These are phyloP conservation scores for Orthosia cruda DNA, from an alignment of 2,888 invertebrate genomes.

Conservation along the genomic window DNA sequence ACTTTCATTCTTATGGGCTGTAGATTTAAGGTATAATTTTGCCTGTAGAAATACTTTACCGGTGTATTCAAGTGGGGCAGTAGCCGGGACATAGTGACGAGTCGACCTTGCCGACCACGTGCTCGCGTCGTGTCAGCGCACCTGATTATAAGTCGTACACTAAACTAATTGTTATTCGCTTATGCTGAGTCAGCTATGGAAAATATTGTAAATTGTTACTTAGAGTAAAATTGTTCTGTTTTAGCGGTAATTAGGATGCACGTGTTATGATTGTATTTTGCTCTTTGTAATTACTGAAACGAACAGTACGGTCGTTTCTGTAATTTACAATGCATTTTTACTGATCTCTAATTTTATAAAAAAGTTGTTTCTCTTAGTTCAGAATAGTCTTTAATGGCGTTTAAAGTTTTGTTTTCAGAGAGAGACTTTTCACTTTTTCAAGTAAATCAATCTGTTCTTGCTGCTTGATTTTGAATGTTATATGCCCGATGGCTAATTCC, in stretches of 20 bases:
- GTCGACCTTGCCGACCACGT: constrained; percentile 85
- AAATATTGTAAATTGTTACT: constrained; percentile 23
- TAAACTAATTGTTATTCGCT: constrained; percentile 32
- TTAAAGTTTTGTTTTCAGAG: too few species aligned
- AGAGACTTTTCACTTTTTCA: too few species aligned
- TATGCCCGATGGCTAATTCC: too few species aligned
- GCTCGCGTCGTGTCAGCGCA: constrained; percentile 75
- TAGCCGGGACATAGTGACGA: constrained; percentile 69
- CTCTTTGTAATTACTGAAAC: too few species aligned
- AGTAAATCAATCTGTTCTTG: too few species aligned
- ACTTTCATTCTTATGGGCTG: constrained; percentile 24
- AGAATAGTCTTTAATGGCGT: too few species aligned
- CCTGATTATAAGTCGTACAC: constrained; percentile 49
- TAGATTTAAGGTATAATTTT: constrained; percentile 49
- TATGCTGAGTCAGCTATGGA: constrained; percentile 41
- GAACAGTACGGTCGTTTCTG: too few species aligned
- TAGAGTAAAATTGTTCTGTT: neutral
- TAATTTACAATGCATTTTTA: too few species aligned
- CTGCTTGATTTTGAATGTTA: too few species aligned
- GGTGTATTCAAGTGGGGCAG: constrained; percentile 64
- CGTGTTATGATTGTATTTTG: neutral
- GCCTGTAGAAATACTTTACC: constrained; percentile 36
- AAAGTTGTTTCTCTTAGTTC: too few species aligned
- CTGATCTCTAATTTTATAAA: too few species aligned
- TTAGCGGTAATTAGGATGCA: neutral